A percentile compares a stretch with the other conserved stretches of the same genome.
These are phyloP conservation scores for Peromyscus attwateri DNA, from an alignment of 2,797 vertebrate species.

Conservation along the genomic window DNA sequence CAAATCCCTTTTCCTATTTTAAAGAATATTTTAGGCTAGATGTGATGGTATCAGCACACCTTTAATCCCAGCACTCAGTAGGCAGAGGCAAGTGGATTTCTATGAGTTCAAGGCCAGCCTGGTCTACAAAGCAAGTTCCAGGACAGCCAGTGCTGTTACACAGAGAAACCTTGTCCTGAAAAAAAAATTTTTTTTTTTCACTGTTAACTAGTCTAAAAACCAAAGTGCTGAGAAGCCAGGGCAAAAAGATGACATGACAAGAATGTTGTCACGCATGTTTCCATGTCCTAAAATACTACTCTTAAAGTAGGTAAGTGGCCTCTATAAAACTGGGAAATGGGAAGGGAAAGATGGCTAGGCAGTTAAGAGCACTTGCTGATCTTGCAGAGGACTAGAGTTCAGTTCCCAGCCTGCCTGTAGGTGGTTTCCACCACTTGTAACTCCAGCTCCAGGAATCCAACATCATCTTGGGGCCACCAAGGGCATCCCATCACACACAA, in stretches of 20 bases:
- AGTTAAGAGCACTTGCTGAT: not conserved
- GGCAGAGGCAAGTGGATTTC: no score
- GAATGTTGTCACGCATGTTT: not conserved
- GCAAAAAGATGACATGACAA: conserved; percentile 14
- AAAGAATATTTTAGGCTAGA: not conserved
- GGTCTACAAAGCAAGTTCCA: no score
- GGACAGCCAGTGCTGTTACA: no score
- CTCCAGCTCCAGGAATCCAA: not conserved
- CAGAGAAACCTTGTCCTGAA: no score
- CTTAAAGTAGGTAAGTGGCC: not conserved
- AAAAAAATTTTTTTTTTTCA: not conserved
- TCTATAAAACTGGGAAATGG: not conserved
- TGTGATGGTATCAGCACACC: no score
- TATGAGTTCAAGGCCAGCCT: no score
- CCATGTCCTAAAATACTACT: not conserved
- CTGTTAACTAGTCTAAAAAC: not conserved
- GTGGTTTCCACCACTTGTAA: not conserved
- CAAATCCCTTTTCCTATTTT: not conserved
- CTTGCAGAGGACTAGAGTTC: not conserved
- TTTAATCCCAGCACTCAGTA: no score
- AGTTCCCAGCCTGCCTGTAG: not conserved
- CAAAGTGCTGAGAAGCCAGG: conserved; percentile 33
- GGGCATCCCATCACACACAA: not conserved
- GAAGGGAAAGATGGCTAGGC: not conserved
- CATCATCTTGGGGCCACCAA: not conserved